Conservation (phyloP, 2,888 invertebrate species). For the Pollenia griseotomentosa region DNA sequence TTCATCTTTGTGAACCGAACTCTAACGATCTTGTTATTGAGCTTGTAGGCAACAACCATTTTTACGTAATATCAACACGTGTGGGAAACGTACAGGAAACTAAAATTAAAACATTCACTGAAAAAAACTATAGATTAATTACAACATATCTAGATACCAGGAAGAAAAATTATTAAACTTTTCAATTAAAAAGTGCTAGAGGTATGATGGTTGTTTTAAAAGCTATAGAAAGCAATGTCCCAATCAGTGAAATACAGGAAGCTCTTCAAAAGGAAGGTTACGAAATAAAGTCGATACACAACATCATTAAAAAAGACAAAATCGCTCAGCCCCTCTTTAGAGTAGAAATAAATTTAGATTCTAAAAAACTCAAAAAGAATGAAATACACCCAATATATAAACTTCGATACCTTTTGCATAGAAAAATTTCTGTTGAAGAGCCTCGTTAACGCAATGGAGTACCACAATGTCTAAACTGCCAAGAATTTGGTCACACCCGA, state of each 20-base stretch:
- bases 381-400: neutral
- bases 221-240: neutral
- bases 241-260: neutral
- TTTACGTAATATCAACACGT: no score
- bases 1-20: no score
- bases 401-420: neutral
- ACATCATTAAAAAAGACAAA: neutral
- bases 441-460: neutral
- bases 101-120: no score
- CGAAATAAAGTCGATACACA: neutral
- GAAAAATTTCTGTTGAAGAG: neutral
- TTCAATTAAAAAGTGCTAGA: no score
- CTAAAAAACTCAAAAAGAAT: neutral
- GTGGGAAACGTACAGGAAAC: no score
- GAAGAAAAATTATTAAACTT: no score
- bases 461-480: neutral
- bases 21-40: no score
- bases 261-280: neutral
- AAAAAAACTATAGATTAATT: no score
- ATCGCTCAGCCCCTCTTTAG: neutral
- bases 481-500: slow-evolving; percentile 17
- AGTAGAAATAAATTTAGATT: neutral
- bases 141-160: no score
- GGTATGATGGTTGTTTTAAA: no score
- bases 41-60: no score